Conservation (phyloP, 1,140 invertebrate genomes). For the Chelonus insularis region DNA sequence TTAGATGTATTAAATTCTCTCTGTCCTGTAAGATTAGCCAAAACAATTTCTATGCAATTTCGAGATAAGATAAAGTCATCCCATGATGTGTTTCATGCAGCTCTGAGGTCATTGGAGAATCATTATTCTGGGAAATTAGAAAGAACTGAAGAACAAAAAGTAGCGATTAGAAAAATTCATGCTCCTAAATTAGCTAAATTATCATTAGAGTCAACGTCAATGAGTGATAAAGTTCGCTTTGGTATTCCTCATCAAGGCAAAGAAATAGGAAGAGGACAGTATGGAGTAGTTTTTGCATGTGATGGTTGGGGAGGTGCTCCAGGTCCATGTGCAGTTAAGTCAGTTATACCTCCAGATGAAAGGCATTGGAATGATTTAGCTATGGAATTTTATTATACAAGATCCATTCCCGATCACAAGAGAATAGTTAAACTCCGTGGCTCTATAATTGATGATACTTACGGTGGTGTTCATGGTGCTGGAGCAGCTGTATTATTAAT, state of each 20-base stretch:
- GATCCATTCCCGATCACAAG: conserved; percentile 82
- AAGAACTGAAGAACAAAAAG: conserved; percentile 79
- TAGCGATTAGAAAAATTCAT: conserved; percentile 76
- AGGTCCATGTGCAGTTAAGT: conserved; percentile 83
- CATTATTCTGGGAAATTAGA: conserved; percentile 75
- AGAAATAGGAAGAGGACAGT: conserved; percentile 88
- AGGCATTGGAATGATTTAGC: conserved; percentile 90
- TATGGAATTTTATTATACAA: conserved; percentile 89
- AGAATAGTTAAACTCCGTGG: conserved; percentile 80
- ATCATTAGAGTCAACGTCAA: conserved; percentile 83
- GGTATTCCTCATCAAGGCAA: conserved; percentile 78
- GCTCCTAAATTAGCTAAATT: conserved; percentile 81
- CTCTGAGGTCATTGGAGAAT: conserved; percentile 70
- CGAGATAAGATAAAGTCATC: conserved; percentile 68
- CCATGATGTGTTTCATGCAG: conserved; percentile 71
- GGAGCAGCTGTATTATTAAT: conserved; percentile 80
- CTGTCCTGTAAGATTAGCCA: conserved; percentile 71
- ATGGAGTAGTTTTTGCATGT: conserved; percentile 89
- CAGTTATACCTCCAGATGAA: conserved; percentile 87
- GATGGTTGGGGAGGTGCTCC: conserved; percentile 75
- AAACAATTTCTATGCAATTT: conserved; percentile 77
- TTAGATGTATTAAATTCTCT: conserved; percentile 75
- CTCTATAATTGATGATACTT: conserved; percentile 81
- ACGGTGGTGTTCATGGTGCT: conserved; percentile 63
- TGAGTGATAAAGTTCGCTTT: conserved; percentile 76